phyloP scores from a whole-genome alignment of 2,113 vertebrate species.

The Phrynocephalus versicolor region DNA sequence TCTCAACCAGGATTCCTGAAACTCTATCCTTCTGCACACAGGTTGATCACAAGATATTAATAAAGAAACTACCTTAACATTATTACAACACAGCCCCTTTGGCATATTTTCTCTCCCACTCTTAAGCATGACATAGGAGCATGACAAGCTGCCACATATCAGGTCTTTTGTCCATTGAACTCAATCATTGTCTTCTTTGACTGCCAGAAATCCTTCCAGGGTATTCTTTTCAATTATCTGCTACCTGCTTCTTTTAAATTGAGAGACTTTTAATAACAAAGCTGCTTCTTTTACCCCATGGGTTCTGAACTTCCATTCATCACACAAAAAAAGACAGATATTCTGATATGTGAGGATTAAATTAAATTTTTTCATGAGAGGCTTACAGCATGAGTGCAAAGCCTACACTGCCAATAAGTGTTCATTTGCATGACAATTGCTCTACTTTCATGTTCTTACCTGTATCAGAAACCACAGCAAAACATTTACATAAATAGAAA shows the following conservation, averaged over 20 bases:
- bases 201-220: neutral
- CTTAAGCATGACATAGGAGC: neutral
- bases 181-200: neutral
- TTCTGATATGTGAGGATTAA: neutral
- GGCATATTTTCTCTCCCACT: neutral
- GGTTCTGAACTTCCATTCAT: neutral
- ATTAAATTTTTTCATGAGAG: neutral
- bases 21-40: no score
- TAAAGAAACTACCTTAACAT: neutral
- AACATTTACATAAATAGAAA: neutral
- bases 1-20: no score
- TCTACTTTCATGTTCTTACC: neutral
- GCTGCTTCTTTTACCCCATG: neutral
- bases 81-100: neutral
- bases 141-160: neutral
- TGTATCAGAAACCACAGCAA: neutral
- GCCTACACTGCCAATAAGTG: neutral
- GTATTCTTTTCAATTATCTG: no score
- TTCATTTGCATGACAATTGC: no score
- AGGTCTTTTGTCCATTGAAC: neutral
- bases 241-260: neutral
- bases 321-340: neutral
- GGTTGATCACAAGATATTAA: neutral
- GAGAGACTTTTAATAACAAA: neutral
- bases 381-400: neutral